These are phyloP conservation scores for Urophycis tenuis DNA, from an alignment of 2,797 vertebrate species.

Conservation along the genomic window DNA sequence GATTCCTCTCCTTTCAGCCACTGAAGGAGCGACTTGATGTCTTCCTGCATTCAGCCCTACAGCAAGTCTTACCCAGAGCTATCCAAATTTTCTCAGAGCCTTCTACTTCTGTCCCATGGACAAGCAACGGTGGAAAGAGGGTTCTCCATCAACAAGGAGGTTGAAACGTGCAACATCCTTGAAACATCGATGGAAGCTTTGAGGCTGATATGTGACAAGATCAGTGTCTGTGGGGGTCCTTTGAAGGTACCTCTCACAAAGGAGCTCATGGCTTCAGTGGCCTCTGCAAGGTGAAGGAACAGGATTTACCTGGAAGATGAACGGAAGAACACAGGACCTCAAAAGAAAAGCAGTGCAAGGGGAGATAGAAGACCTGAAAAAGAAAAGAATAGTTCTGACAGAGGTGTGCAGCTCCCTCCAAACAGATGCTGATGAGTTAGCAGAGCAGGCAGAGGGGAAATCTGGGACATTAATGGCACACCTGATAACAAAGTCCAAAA, in stretches of 20 bases:
- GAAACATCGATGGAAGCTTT: slow-evolving; percentile 5
- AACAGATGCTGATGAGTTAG: slow-evolving; percentile 6
- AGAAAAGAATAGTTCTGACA: slow-evolving; percentile 11
- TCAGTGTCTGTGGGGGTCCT: slow-evolving; percentile 19
- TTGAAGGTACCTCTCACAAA: slow-evolving; percentile 23
- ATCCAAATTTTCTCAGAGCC: not conserved
- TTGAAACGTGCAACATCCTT: slow-evolving; percentile 11
- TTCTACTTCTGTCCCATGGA: slow-evolving; percentile 1
- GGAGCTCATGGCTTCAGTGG: slow-evolving; percentile 17
- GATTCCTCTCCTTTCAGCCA: slow-evolving; percentile 13
- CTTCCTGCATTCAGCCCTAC: too few relatives aligned
- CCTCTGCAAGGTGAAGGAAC: slow-evolving; percentile 21
- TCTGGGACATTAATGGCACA: slow-evolving; percentile 14
- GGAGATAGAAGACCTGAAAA: not conserved
- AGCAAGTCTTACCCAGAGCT: not conserved
- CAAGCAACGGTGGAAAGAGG: slow-evolving; percentile 11
- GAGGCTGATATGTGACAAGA: slow-evolving; percentile 17
- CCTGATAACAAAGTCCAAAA: slow-evolving; percentile 14
- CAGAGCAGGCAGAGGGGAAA: slow-evolving; percentile 16
- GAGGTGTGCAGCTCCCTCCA: slow-evolving; percentile 10
- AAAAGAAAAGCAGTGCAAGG: not conserved
- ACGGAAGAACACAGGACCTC: slow-evolving; percentile 4
- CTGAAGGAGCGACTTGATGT: not conserved
- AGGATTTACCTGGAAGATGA: slow-evolving; percentile 23
- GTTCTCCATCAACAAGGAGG: slow-evolving; percentile 12